These are phyloP conservation scores for Rhinopomastus cyanomelas DNA, from an alignment of 2,113 vertebrate species.

Conservation along the genomic window DNA sequence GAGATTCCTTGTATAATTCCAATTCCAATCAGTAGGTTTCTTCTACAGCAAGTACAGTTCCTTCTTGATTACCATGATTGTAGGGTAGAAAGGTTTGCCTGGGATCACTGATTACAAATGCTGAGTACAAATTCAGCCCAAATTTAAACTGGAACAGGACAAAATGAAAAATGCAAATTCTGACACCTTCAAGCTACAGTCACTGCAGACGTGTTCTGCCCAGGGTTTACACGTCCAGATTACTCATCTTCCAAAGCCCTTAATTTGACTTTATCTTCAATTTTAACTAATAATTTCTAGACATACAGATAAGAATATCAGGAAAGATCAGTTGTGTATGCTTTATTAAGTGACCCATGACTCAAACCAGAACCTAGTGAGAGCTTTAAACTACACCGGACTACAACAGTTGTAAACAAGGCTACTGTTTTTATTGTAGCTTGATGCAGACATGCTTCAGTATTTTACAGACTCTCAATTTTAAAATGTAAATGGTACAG, in stretches of 20 bases:
- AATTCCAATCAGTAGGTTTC: not conserved
- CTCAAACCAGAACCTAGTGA: slow-evolving; percentile 39
- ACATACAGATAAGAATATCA: slow-evolving; percentile 44
- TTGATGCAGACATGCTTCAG: slow-evolving; percentile 69
- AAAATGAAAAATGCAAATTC: not conserved
- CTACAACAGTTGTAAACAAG: slow-evolving; percentile 39
- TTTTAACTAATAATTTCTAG: not conserved
- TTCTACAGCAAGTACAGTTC: not conserved
- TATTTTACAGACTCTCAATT: slow-evolving; percentile 76
- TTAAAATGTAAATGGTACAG: slow-evolving; percentile 84
- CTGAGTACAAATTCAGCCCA: not conserved
- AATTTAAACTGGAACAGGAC: not conserved
- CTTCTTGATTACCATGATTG: not conserved
- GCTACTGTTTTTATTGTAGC: slow-evolving; percentile 66
- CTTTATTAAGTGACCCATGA: slow-evolving; percentile 53
- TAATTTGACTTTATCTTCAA: slow-evolving; percentile 37
- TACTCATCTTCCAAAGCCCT: not conserved
- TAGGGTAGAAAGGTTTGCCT: not conserved
- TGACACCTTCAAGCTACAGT: not conserved
- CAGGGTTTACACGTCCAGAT: not conserved
- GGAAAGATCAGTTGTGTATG: slow-evolving; percentile 25
- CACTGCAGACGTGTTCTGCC: slow-evolving; percentile 15
- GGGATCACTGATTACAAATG: not conserved
- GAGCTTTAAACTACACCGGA: slow-evolving; percentile 32
- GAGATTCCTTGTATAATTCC: not conserved